Evolutionary conservation across 2,797 vertebrate species (phyloP), one percentile per base, ranked within the genome.

Genomic region (Scyliorhinus canicula): DNA sequence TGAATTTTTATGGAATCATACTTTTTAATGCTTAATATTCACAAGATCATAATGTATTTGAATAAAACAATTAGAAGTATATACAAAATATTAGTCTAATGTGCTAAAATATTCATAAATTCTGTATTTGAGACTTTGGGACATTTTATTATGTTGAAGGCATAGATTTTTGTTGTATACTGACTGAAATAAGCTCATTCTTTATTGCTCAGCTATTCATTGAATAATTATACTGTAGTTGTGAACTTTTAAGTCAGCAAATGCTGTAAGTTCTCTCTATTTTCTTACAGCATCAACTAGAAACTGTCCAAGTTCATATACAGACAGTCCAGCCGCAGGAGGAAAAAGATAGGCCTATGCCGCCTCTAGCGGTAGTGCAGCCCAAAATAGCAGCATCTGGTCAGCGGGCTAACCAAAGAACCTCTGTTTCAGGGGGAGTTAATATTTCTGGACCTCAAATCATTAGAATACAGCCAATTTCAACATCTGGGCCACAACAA

Each of bases 281-380:
- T 60, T 95, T 95, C 52, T 79, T 86, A 31, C 85, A 97, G 97
- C 97, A 94, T 74, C 93, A 98, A 97, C 95, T 98, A 5, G 98
- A 99, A 96, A 96, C 98, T 14, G 97, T 98, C 96, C 97, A 97
- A 95, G 97, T 99, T 96, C 98, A 98, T 97, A 97, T 98, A 93
- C 97, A 98, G 93, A 96, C 97, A 93, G 97, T 97, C 95, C 96
- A 97, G 35, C 96, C 96, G 95, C 98, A 96, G 96, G 97, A 98
- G 94, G 96, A 96, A 79, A 98, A 97, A 95, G 96, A 97, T 55
- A 96, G 96, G n/a, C 96, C 96, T 14, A 0, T 96, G 95, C 95
- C 97, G 47, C 95, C 96, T 0, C 95, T 96, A 96, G 96, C 97
- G 40, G 71, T 97, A 69, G 40, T 97, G 85, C 98, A 97, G 84